Evolutionary conservation across 2,888 invertebrate species (phyloP), one percentile per base, ranked within the genome.

Genomic region (Parapristionchus giblindavisi): DNA sequence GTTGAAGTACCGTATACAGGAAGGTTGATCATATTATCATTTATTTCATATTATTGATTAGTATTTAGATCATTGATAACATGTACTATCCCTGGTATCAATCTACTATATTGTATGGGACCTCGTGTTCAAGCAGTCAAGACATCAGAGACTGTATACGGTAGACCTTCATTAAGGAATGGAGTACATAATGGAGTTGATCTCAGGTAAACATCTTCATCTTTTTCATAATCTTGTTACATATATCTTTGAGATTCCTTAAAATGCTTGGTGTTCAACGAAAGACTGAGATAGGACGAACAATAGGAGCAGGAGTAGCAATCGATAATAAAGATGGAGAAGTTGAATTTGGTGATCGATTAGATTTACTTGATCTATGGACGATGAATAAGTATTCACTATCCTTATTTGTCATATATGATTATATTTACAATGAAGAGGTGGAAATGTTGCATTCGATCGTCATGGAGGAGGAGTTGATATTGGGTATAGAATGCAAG

Each of bases 111-210:
- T 51, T 73, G 73, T n/a, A 60, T 61, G 61, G 73, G 73, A 8
- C 73, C 73, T 2, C 29, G 73, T 48, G 73, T 73, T 48, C 73
- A 73, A 29, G 73, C 73, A 8, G 34, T 73, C 3, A 73, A 73
- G 48, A 32, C 73, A 4, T 60, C 73, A 8, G 73, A 73, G 51
- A 73, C 73, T 14, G 73, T 73, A 17, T 73, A 61, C 40, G 73
- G 73, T 32, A 60, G 73, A 51, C 70, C 54, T 32, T 38, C 27
- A 29, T 38, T 60, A 34, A 27, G 73, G 36, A 73, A 61, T 73
- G 73, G 73, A 32, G 36, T 43, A 14, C 73, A 73, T 61, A 73
- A 61, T 34, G 73, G 73, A 48, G 73, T 73, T 8, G 73, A 73
- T 61, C 24, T 73, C 11, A 60, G 73, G 73, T 61, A 29, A 61